These are phyloP conservation scores for Notoglanidium macrostoma DNA, from an alignment of 2,797 vertebrate species.

Conservation along the genomic window DNA sequence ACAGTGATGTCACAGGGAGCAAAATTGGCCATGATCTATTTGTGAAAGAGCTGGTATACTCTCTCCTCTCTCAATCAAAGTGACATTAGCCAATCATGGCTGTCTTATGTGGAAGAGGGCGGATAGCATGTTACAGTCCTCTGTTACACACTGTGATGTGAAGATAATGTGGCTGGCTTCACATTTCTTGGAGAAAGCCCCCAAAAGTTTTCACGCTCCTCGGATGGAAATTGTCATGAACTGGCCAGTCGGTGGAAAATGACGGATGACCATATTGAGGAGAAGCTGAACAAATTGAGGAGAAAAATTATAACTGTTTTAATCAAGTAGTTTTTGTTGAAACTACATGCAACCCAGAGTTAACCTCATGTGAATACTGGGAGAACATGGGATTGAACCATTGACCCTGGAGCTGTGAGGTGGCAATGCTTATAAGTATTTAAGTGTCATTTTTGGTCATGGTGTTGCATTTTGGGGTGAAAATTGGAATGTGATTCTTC, in stretches of 20 bases:
- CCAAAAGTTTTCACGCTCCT: not conserved
- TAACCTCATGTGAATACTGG: not conserved
- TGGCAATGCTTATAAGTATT: not conserved
- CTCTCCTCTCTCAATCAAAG: not conserved
- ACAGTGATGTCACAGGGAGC: not conserved
- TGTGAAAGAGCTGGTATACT: not conserved
- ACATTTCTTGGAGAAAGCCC: not conserved
- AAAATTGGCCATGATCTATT: not conserved
- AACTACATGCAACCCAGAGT: not conserved
- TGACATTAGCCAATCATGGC: not conserved
- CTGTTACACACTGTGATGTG: not conserved
- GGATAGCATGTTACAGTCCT: not conserved
- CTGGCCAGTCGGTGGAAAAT: not conserved
- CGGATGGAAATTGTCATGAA: not conserved
- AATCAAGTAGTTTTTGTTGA: not conserved
- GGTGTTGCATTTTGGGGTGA: not conserved
- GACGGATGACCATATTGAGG: not conserved
- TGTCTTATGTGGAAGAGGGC: not conserved
- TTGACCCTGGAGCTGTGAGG: not conserved
- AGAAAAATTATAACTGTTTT: not conserved
- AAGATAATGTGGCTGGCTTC: not conserved
- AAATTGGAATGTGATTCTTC: not conserved
- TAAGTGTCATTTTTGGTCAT: not conserved
- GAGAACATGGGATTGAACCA: not conserved
- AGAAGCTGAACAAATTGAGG: not conserved